Evolutionary conservation across 2,888 invertebrate species (phyloP).

Genomic region (Melipona beecheii): DNA sequence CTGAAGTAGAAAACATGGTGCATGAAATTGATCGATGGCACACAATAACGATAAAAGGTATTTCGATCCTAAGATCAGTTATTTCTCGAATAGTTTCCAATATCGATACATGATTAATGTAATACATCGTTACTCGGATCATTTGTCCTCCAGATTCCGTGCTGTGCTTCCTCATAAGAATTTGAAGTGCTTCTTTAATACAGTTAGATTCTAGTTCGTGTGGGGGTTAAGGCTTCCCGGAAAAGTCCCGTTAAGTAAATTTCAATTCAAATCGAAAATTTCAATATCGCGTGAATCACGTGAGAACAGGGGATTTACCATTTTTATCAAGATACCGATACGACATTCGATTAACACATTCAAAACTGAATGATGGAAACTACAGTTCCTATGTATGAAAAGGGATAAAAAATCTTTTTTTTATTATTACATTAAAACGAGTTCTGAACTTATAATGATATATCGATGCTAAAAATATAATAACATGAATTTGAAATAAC

Average conservation of each 20-base stretch:
- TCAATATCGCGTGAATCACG: not conserved
- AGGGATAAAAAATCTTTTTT: too few species aligned
- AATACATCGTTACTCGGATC: not conserved
- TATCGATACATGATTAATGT: too few species aligned
- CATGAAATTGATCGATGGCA: not conserved
- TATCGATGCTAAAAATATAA: too few species aligned
- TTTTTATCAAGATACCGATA: not conserved
- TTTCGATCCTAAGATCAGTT: not conserved
- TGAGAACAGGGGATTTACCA: not conserved
- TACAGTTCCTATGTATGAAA: too few species aligned
- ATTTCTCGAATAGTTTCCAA: not conserved
- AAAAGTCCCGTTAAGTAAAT: slow-evolving; percentile 19
- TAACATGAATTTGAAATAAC: too few species aligned
- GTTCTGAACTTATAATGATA: too few species aligned
- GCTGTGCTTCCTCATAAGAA: slow-evolving; percentile 12
- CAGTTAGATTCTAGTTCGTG: not conserved
- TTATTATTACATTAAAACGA: too few species aligned
- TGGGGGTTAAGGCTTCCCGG: slow-evolving; percentile 18
- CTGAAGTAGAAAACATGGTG: not conserved
- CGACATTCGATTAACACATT: not conserved
- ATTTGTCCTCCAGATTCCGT: not conserved
- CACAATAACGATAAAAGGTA: not conserved
- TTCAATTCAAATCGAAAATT: slow-evolving; percentile 12
- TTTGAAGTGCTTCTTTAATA: slow-evolving; percentile 19
- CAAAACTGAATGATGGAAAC: too few species aligned